These are phyloP conservation scores for Amphipyra berbera DNA, from an alignment of 2,888 invertebrate genomes.

Conservation along the genomic window DNA sequence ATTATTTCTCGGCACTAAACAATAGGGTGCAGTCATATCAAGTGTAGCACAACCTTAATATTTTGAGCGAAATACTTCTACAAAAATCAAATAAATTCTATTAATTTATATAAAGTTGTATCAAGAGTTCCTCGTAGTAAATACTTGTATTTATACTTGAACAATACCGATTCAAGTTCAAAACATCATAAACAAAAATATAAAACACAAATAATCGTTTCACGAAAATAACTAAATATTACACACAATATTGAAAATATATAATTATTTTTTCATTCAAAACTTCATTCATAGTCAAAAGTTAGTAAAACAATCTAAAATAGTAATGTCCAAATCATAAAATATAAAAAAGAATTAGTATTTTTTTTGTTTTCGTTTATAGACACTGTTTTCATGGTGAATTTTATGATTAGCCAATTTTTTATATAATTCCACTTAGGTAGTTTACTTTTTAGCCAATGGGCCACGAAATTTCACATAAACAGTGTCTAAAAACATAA, in stretches of 20 bases:
- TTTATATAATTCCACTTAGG: background rate
- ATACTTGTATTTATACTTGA: conserved; percentile 14
- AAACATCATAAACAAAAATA: conserved; percentile 37
- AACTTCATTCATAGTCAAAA: conserved; percentile 45
- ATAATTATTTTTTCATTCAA: conserved; percentile 30
- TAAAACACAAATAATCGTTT: conserved; percentile 77
- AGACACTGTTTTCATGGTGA: conserved; percentile 36
- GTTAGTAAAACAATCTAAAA: conserved; percentile 52
- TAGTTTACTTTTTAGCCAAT: background rate
- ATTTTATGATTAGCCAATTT: background rate
- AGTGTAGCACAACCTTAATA: conserved; percentile 21
- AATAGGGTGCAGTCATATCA: background rate
- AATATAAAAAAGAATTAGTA: conserved; percentile 25
- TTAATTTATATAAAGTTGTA: conserved; percentile 19
- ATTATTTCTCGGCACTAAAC: background rate
- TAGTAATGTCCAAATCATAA: conserved; percentile 50
- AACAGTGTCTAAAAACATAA: conserved; percentile 42
- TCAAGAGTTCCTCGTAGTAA: conserved; percentile 7
- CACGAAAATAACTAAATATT: conserved; percentile 78
- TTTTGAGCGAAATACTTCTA: conserved; percentile 54
- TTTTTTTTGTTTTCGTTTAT: conserved; percentile 19
- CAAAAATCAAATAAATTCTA: conserved; percentile 29
- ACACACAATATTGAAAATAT: conserved; percentile 34
- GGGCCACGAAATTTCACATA: conserved; percentile 2
- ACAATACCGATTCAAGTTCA: conserved; percentile 11